Evolutionary conservation across 2,888 invertebrate genomes (phyloP).

Genomic region (Phaonia tiefii): DNA sequence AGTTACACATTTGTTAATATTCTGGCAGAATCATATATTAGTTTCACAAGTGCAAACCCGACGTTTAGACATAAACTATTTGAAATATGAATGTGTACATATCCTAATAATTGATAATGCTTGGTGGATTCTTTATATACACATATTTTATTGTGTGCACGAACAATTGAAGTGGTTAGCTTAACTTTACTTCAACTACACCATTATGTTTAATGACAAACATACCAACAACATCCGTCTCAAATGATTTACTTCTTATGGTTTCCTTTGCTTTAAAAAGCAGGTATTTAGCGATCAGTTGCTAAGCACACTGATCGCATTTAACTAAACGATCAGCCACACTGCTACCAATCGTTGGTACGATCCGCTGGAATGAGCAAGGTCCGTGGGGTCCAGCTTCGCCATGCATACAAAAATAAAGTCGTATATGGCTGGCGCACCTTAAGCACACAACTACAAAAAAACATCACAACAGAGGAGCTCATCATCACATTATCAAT

Average conservation of each 20-base stretch:
- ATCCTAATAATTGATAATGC: too few relatives aligned
- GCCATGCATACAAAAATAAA: constrained; percentile 34
- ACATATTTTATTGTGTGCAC: too few relatives aligned
- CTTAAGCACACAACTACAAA: constrained; percentile 10
- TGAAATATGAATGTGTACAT: too few relatives aligned
- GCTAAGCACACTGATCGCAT: constrained; percentile 52
- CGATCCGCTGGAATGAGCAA: constrained; percentile 24
- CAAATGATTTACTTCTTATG: background rate
- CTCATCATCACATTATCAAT: constrained; percentile 26
- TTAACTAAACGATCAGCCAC: constrained; percentile 58
- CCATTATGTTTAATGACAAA: constrained; percentile 13
- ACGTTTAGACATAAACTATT: too few relatives aligned
- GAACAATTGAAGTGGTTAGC: too few relatives aligned
- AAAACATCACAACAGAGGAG: too few relatives aligned
- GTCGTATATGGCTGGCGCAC: background rate
- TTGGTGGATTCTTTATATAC: too few relatives aligned
- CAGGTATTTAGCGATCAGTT: constrained; percentile 46
- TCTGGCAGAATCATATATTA: too few relatives aligned
- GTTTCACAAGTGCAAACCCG: too few relatives aligned
- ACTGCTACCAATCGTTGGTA: constrained; percentile 49
- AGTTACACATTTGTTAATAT: too few relatives aligned
- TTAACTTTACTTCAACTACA: too few relatives aligned
- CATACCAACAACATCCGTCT: constrained; percentile 48
- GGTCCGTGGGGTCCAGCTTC: constrained; percentile 68
- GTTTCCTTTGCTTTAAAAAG: background rate